Base-by-base conservation (phyloP, 2,888 invertebrate genomes). In the Drosophila melanosoma region DNA sequence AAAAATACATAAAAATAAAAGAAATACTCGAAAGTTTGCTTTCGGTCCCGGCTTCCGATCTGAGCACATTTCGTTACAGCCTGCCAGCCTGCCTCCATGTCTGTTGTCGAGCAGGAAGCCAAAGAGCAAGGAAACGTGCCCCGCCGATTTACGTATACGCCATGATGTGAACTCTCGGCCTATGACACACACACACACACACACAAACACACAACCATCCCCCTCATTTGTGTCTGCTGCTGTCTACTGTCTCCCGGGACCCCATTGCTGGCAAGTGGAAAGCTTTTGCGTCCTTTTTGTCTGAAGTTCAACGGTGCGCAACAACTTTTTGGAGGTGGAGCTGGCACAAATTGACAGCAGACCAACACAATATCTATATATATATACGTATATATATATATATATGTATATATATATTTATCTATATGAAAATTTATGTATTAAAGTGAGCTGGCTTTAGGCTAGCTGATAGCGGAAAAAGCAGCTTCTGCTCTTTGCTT, bases 261-360 rank as follows among this genome's bases (percentile, higher is more conserved):
- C 15, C 15, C 20, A 20, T 8, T 61, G 36, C 49, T 83, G 86
- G 76, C 88, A 83, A 87, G 66, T 74, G 79, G 69, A 87, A 86
- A 88, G 81, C 83, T 79, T 79, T 69, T 76, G 79, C 76, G 71
- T 85, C 76, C 87, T 69, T 74, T 81, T 79, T 77, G 79, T 83
- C 87, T 74, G 79, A 72, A 80, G 79, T 69, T 83, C 83, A 83
- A 48, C 83, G 83, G 83, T 57, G 88, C 88, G 88, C 84, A 84
- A 85, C 86, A 84, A 84, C 83, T 70, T 86, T 74, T 67, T 57
- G 53, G 76, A 64, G 36, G 52, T 62, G 33, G 61, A 15, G 2
- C 20, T 33, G 52, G 17, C 76, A 54, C 69, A 76, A 81, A 79
- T 74, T 78, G 77, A 82, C 84, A 83, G 65, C 65, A 42, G 63